Evolutionary conservation across 2,113 vertebrate genomes (phyloP), one percentile per base, ranked within the genome.

Genomic region (Microtus oregoni): DNA sequence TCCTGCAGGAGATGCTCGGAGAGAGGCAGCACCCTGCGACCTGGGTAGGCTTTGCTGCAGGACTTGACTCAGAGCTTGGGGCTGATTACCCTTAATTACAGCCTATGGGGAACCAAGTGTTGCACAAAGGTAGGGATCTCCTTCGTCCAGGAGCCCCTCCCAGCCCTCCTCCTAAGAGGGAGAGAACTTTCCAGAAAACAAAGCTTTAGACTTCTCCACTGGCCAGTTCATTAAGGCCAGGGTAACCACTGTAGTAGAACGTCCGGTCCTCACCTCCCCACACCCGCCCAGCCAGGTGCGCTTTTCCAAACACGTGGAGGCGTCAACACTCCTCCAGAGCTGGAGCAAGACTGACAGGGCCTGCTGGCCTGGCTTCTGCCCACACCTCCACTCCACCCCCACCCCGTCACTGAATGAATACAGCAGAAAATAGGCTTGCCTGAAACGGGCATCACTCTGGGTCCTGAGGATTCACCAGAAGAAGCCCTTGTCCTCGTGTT

Each of bases 271-370:
- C 26, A 28, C n/a, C 35, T 32, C 47, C 55, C 28, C 65, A 4
- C 7, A 73, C 70, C 70, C 0, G 17, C 17, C 70, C 70, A 70
- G 61, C 38, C 17, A 2, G 22, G 73, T n/a, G 32, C 32, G 26
- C 85, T 76, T 67, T 41, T 50, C 58, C 10, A 65, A 89, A 47
- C 50, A 38, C 55, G 1, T 3, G 9, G 28, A 52, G 77, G 6
- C 28, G 44, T 3, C 78, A 67, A 32, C 41, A 19, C 28, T 85
- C 93, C 86, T 92, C 82, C 73, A 44, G 87, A n/a, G 61, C 82
- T 96, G 55, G 58, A 89, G 89, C 91, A 94, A 94, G 96, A 86
- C 81, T 38, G 3, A 17, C 52, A 17, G 68, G 52, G 89, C 94
- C 94, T 91, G 91, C 61, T 38, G 20, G 44, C 38, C 94, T 41